Conservation (phyloP, 2,113 vertebrate species). For the Pangasianodon hypophthalmus region DNA sequence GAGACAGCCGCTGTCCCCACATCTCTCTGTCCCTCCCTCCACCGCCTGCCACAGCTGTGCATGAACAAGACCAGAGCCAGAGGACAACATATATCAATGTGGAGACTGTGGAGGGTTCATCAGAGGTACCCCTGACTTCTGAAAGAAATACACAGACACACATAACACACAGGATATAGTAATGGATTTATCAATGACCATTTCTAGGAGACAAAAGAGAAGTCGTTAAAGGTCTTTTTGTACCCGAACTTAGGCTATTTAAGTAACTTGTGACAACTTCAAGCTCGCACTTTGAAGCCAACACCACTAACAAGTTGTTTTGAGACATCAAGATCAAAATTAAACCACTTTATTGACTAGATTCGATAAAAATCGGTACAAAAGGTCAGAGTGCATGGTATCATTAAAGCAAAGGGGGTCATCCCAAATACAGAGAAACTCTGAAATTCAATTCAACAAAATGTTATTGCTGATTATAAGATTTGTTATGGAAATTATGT, state of each 20-base stretch:
- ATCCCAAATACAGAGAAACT: too few relatives aligned
- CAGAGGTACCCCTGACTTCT: slow-evolving; percentile 51
- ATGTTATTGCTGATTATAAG: too few relatives aligned
- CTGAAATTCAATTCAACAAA: too few relatives aligned
- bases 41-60: slow-evolving; percentile 62
- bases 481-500: too few relatives aligned
- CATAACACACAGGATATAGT: background rate
- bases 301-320: background rate
- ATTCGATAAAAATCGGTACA: too few relatives aligned
- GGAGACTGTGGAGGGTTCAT: slow-evolving; percentile 55
- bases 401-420: too few relatives aligned
- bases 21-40: slow-evolving; percentile 24
- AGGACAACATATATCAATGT: slow-evolving; percentile 63
- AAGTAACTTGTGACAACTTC: background rate
- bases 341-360: too few relatives aligned
- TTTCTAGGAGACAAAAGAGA: background rate
- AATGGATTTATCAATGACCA: background rate
- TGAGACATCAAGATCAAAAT: too few relatives aligned
- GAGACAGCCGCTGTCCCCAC: slow-evolving; percentile 59
- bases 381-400: too few relatives aligned
- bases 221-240: background rate
- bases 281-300: background rate
- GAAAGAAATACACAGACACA: slow-evolving; percentile 30
- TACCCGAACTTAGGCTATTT: background rate
- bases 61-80: slow-evolving; percentile 53